Base-by-base conservation (phyloP, 2,797 vertebrate species). In the Hypotaenidia philippensis region DNA sequence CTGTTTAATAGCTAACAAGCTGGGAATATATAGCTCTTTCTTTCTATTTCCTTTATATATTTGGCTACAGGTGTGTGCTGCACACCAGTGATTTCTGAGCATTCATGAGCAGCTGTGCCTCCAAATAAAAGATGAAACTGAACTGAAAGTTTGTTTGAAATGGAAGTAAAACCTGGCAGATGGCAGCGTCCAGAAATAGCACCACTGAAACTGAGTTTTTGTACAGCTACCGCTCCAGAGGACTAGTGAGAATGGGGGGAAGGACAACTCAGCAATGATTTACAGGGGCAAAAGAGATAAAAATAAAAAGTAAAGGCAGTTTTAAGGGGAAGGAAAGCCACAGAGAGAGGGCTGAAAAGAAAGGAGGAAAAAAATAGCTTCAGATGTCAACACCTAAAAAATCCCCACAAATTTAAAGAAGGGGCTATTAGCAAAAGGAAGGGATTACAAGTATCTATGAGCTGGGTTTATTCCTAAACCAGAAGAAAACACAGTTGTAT, bases 1-100 rank as follows among this genome's bases (percentile, higher is more conserved):
- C 72, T 95, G 86, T 94, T 97, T 97, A 97, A 96, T 85, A 84
- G 74, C 79, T 74, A 91, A 93, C 85, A 87, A 95, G 93, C 63
- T 57, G 41, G 93, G 78, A 84, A 97, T 91, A 88, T 57, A 95
- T 76, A 55, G 41, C 59, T 72, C 77, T 45, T n/a, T 36, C 65
- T 93, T 94, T 44, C 56, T 60, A 47, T 77, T 97, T 95, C 74
- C 63, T 89, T 90, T 83, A 64, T 53, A 91, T 82, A 87, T 77
- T 63, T 57, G 65, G 56, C 89, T 90, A 95, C 83, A 96, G 74
- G 87, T 96, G 83, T 88, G 70, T 49, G 59, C 91, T 93, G 94
- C 55, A 87, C 77, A 66, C 61, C 65, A 84, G 89, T 74, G 87
- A 95, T 95, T 95, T 92, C 91, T 83, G 59, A 87, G 70, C 82